These are phyloP conservation scores for Pogonocichla stellata DNA, from an alignment of 2,113 vertebrate species.

Conservation along the genomic window DNA sequence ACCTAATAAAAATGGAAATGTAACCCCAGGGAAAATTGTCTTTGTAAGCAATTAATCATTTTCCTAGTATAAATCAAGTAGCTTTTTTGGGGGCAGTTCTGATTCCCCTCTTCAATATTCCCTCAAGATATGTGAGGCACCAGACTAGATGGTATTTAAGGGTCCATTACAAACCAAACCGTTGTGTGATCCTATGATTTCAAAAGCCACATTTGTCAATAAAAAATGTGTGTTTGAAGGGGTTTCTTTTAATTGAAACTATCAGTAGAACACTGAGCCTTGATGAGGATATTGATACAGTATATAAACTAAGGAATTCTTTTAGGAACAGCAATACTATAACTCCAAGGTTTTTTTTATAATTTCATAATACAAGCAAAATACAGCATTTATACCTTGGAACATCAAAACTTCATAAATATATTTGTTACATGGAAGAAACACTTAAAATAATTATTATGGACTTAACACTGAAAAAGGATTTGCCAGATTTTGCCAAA, in stretches of 20 bases:
- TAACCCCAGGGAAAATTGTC: neutral
- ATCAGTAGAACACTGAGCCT: neutral
- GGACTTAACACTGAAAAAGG: accelerated
- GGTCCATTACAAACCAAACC: neutral
- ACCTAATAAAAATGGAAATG: neutral
- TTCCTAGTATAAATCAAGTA: neutral
- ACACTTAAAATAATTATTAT: neutral
- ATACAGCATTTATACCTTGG: neutral
- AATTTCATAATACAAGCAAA: neutral
- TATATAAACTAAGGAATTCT: neutral
- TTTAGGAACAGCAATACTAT: neutral
- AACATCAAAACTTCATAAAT: neutral
- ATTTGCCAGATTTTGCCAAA: neutral
- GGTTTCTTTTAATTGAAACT: neutral
- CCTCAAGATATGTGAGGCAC: no score
- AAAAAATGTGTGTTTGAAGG: neutral
- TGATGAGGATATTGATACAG: neutral
- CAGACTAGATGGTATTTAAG: neutral
- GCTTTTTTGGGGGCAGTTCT: neutral
- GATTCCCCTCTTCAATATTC: neutral
- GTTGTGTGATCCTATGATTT: neutral
- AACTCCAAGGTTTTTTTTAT: neutral
- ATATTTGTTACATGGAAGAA: neutral
- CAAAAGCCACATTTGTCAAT: neutral
- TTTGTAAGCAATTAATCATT: neutral